Evolutionary conservation across 1,140 invertebrate genomes (phyloP), one percentile per base, ranked within the genome.

Genomic region (Schmidtea mediterranea): DNA sequence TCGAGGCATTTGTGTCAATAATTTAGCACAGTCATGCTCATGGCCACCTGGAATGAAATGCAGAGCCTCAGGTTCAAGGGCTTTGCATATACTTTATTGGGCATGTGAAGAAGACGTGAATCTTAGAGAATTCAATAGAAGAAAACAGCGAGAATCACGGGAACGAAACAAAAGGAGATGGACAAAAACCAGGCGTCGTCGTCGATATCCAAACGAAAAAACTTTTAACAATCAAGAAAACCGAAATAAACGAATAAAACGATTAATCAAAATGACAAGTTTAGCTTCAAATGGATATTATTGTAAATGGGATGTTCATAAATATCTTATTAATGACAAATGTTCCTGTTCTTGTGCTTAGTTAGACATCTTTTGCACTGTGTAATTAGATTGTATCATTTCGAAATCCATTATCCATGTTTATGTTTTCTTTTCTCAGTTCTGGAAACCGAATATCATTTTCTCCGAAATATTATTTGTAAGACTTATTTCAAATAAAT

Each of bases 11-110:
- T 67, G 65, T 51, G 51, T 47, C 10, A 50, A 41, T 18, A 41
- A 52, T 15, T 10, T 23, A 9, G 22, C 43, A 21, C 16, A 40
- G 36, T 49, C 57, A 6, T 68, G 66, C 49, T 63, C 60, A 9
- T 67, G 66, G 65, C 66, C 66, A 8, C 58, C 62, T 1, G 66
- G 66, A 3, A 67, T 68, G 65, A 52, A 58, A 12, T 68, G 66
- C 23, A 15, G 46, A 12, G 15, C 36, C 9, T 38, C 36, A 5
- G 46, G 46, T 40, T 40, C 36, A 22, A 48, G 38, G 23, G 46
- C 36, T 5, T 23, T 48, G 12, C 36, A 48, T 8, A 15, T 48
- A 15, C 23, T 48, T 6, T 24, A 24, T 40, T 48, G 46, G 46
- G 23, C n/a, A 18, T 48, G 46, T 40, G n/a, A 48, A 37, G 46